A percentile compares a stretch with the other conserved stretches of the same genome.
phyloP scores from a whole-genome alignment of 1,140 invertebrate species.

The Drosophila sp. region DNA sequence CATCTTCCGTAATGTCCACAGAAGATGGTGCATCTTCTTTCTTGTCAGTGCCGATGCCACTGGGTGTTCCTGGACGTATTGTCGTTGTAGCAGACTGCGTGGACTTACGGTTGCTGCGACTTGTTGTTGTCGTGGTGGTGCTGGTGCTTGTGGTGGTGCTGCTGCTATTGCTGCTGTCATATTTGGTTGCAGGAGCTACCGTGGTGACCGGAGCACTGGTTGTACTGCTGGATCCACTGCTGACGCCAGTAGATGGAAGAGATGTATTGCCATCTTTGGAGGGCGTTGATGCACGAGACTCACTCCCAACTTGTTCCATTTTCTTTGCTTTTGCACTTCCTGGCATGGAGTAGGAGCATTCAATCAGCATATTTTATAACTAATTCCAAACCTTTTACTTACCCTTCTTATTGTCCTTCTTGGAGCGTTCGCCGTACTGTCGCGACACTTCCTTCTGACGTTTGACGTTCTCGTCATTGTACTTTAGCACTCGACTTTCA shows the following conservation, averaged over 20 bases:
- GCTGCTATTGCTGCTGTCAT: constrained; percentile 39
- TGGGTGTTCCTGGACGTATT: constrained; percentile 43
- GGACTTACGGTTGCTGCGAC: constrained; percentile 66
- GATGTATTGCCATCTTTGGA: constrained; percentile 78
- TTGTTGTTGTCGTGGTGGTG: constrained; percentile 34
- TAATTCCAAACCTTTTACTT: constrained; percentile 33
- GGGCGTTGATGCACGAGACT: constrained; percentile 89
- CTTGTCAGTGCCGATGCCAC: constrained; percentile 15
- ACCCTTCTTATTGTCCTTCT: constrained; percentile 88
- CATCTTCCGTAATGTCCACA: constrained; percentile 58
- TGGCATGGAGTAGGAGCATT: not conserved
- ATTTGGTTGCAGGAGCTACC: constrained; percentile 36
- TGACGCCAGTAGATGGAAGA: constrained; percentile 1
- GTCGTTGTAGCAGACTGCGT: constrained; percentile 43
- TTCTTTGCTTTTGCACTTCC: constrained; percentile 74
- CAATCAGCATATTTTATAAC: not conserved
- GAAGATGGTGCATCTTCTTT: constrained; percentile 56
- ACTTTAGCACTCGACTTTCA: constrained; percentile 96
- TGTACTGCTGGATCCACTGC: constrained; percentile 20
- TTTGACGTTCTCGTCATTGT: constrained; percentile 95
- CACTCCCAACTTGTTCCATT: constrained; percentile 72
- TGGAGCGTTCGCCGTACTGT: constrained; percentile 91
- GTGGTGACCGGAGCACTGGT: constrained; percentile 10
- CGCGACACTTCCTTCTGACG: constrained; percentile 91
- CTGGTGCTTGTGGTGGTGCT: constrained; percentile 37